These are phyloP conservation scores for Thumatha senex DNA, from an alignment of 2,888 invertebrate genomes.

Conservation along the genomic window DNA sequence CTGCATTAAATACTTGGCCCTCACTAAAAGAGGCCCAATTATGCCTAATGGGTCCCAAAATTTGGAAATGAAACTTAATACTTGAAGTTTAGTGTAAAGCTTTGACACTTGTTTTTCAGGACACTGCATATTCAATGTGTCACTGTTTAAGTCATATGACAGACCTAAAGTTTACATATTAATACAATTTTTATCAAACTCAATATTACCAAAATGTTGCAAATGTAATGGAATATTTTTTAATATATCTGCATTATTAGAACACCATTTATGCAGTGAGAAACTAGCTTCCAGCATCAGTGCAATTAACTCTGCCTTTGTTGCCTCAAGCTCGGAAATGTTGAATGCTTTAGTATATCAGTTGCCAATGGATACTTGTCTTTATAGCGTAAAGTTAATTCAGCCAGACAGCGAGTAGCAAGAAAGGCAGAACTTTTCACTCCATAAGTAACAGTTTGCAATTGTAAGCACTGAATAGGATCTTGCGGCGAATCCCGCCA, in stretches of 20 bases:
- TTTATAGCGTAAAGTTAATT: background rate
- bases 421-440: background rate
- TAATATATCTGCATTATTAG: background rate
- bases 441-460: constrained; percentile 1
- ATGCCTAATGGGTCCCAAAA: background rate
- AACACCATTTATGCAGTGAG: constrained; percentile 2
- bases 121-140: background rate
- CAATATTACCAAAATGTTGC: background rate
- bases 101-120: background rate
- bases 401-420: background rate
- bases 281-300: constrained; percentile 2
- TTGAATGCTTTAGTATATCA: background rate
- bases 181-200: constrained; percentile 1
- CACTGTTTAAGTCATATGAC: background rate
- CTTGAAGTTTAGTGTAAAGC: background rate
- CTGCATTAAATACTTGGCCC: background rate
- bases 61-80: background rate
- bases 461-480: background rate
- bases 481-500: background rate
- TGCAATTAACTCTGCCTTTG: background rate
- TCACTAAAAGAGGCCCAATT: background rate
- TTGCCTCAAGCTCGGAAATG: background rate
- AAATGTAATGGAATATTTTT: background rate
- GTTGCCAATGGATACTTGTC: background rate
- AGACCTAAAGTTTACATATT: background rate